These are phyloP conservation scores for Eulemur rubriventer DNA, from an alignment of 2,797 vertebrate genomes.

Conservation along the genomic window DNA sequence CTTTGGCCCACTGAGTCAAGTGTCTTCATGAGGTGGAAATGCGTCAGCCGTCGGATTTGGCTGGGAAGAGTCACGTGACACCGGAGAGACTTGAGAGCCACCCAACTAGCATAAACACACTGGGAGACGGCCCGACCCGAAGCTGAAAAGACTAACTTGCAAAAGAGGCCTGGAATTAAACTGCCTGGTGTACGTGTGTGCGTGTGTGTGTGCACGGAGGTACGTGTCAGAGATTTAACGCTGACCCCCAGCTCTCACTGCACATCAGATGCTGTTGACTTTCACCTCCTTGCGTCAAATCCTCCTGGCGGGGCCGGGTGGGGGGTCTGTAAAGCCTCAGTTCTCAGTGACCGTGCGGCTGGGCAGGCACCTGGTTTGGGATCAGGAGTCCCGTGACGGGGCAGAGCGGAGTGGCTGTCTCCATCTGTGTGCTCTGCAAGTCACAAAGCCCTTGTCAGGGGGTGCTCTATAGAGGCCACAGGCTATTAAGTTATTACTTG, in stretches of 20 bases:
- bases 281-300: conserved; percentile 66
- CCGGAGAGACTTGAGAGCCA: background rate
- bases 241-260: conserved; percentile 9
- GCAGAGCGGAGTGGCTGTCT: conserved; percentile 66
- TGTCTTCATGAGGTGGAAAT: background rate
- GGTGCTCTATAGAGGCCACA: conserved; percentile 35
- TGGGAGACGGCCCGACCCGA: background rate
- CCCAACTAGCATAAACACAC: background rate
- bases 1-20: background rate
- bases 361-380: conserved; percentile 62
- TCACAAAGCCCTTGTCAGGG: conserved; percentile 74
- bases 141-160: background rate
- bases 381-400: conserved; percentile 59
- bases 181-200: rapidly evolving
- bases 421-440: conserved; percentile 70
- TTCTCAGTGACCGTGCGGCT: conserved; percentile 42
- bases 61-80: background rate
- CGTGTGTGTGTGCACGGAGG: rapidly evolving
- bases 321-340: conserved; percentile 38
- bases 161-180: background rate
- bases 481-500: conserved; percentile 82
- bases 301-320: background rate
- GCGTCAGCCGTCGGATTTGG: background rate
- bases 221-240: background rate
- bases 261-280: conserved; percentile 53